Conservation (phyloP, 2,888 invertebrate species). For the Tenthredo mesomela region DNA sequence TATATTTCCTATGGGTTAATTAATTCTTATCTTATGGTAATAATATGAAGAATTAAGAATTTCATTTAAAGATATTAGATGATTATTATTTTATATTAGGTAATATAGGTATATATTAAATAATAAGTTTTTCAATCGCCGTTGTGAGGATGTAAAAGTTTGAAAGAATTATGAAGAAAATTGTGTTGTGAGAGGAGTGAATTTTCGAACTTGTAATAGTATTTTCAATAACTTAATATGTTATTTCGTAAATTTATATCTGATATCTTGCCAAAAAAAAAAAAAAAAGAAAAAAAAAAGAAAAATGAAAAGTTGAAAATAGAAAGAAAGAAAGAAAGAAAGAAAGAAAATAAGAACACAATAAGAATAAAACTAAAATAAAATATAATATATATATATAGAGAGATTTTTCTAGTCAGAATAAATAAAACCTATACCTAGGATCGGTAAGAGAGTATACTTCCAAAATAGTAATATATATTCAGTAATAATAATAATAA, state of each 20-base stretch:
- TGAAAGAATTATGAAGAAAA: background rate
- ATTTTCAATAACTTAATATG: conserved; percentile 53
- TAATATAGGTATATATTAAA: background rate
- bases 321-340: background rate
- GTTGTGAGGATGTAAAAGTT: background rate
- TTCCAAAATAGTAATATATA: conserved; percentile 63
- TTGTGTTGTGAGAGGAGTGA: background rate
- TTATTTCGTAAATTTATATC: conserved; percentile 75
- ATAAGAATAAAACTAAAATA: conserved; percentile 56
- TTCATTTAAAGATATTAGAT: background rate
- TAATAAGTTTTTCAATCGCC: background rate
- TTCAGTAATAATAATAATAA: conserved; percentile 57
- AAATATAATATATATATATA: conserved; percentile 47
- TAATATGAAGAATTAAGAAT: no score
- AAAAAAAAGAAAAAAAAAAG: conserved; percentile 17
- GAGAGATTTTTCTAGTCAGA: conserved; percentile 72
- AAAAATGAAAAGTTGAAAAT: conserved; percentile 58
- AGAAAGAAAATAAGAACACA: background rate
- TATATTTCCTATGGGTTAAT: background rate
- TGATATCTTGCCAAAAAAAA: conserved; percentile 71
- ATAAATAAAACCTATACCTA: conserved; percentile 63
- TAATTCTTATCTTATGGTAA: no score
- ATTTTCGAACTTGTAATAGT: conserved; percentile 20
- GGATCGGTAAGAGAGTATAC: conserved; percentile 57
- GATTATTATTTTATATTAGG: background rate